Percentiles rank a stretch among this genome's conserved stretches.
Conservation (phyloP, 1,140 invertebrate genomes). For the Euura lappo region DNA sequence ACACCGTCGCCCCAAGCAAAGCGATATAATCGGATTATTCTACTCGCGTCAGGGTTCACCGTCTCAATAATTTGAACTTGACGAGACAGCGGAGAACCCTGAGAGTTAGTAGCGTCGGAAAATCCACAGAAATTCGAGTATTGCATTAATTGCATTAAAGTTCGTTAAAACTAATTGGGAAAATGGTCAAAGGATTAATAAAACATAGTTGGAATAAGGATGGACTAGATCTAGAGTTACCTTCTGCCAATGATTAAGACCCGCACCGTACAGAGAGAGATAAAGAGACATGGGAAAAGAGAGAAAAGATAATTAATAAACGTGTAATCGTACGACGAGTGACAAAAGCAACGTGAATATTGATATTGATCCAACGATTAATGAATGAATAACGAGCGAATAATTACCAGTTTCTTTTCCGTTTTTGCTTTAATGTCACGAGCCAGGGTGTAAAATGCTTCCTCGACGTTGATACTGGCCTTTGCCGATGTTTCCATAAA, state of each 20-base stretch:
- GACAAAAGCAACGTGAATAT: constrained; percentile 10
- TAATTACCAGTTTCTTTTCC: constrained; percentile 90
- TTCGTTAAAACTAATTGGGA: too few species aligned
- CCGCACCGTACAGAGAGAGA: constrained; percentile 55
- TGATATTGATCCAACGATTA: constrained; percentile 13
- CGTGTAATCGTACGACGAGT: not conserved
- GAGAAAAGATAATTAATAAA: constrained; percentile 55
- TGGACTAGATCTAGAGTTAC: constrained; percentile 52
- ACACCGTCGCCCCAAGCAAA: not conserved
- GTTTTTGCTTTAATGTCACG: constrained; percentile 94
- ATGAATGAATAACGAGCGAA: not conserved
- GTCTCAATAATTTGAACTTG: too few species aligned
- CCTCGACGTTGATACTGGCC: constrained; percentile 89
- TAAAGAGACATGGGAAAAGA: constrained; percentile 57
- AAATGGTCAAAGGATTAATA: constrained; percentile 32
- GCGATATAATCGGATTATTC: not conserved
- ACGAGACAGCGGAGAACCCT: too few species aligned
- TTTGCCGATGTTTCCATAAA: constrained; percentile 95
- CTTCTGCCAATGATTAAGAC: constrained; percentile 59
- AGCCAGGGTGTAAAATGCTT: constrained; percentile 91
- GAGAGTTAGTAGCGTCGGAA: too few species aligned
- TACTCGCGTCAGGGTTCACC: not conserved
- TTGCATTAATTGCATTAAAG: too few species aligned
- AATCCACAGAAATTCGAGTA: too few species aligned
- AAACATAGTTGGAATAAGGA: constrained; percentile 25